Percentiles rank a stretch among this genome's conserved stretches.
phyloP scores from a whole-genome alignment of 1,140 invertebrate genomes.

The Neelides sp. region DNA sequence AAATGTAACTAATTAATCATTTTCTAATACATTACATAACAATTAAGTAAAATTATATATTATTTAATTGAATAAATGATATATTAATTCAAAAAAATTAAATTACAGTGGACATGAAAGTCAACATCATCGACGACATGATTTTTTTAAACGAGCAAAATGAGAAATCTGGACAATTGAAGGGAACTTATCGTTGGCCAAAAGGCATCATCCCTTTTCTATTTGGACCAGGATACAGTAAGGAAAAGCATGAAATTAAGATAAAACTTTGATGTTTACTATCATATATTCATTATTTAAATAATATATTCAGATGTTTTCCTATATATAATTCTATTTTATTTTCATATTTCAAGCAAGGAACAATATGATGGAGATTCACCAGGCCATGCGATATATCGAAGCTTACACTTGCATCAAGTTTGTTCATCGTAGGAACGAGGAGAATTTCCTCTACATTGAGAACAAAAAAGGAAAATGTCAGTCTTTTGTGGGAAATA shows the following conservation, averaged over 20 bases:
- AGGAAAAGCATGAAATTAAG: background rate
- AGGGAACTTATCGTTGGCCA: constrained; percentile 22
- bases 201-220: constrained; percentile 19
- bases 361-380: constrained; percentile 14
- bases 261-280: background rate
- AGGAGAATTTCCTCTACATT: constrained; percentile 22
- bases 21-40: too few species aligned
- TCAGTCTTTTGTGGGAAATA: constrained; percentile 24
- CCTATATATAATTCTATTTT: background rate
- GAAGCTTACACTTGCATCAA: constrained; percentile 22
- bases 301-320: too few species aligned
- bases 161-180: constrained; percentile 15
- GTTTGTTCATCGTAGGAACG: constrained; percentile 12
- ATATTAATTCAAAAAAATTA: too few species aligned
- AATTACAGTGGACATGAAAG: too few species aligned
- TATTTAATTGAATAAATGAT: too few species aligned
- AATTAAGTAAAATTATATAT: too few species aligned
- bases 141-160: constrained; percentile 7
- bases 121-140: constrained; percentile 29
- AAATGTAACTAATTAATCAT: too few species aligned
- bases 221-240: constrained; percentile 25
- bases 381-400: constrained; percentile 22
- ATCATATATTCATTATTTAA: background rate
- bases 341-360: constrained; percentile 7
- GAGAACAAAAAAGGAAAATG: constrained; percentile 22